Evolutionary conservation across 2,888 invertebrate genomes (phyloP).

Genomic region (Cerceris rybyensis): DNA sequence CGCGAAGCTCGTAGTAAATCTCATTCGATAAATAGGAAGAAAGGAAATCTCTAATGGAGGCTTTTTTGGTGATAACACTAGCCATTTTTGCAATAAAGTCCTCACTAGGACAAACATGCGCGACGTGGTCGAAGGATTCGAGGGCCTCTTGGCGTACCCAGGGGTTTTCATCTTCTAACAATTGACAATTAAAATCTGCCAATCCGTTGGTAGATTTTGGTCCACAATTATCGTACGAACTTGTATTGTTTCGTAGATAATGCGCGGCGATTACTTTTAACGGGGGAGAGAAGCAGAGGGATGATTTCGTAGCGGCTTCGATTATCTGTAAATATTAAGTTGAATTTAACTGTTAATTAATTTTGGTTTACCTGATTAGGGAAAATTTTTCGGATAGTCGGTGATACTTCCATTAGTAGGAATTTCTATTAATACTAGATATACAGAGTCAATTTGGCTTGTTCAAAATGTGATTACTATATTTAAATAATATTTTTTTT

Average conservation of each 20-base stretch:
- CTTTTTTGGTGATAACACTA: conserved; percentile 57
- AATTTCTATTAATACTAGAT: no score
- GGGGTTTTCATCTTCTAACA: conserved; percentile 70
- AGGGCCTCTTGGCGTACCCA: conserved; percentile 74
- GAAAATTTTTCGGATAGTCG: no score
- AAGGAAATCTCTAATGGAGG: conserved; percentile 63
- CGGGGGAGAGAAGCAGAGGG: conserved; percentile 51
- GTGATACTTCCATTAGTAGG: no score
- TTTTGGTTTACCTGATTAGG: no score
- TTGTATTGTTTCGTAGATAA: conserved; percentile 62
- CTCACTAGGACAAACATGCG: conserved; percentile 67
- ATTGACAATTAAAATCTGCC: conserved; percentile 66
- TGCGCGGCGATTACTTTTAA: conserved; percentile 59
- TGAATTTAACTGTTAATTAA: neutral
- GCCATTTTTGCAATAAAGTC: conserved; percentile 70
- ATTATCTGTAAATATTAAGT: conserved; percentile 63
- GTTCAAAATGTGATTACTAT: no score
- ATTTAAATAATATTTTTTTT: no score
- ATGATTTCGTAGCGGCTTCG: conserved; percentile 51
- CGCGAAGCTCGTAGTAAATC: conserved; percentile 46
- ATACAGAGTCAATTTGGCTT: no score
- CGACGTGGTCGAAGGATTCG: conserved; percentile 73
- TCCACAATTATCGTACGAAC: conserved; percentile 36
- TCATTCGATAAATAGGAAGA: conserved; percentile 70
- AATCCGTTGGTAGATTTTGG: conserved; percentile 40